These are phyloP conservation scores for Metacarcinus magister DNA, from an alignment of 2,888 invertebrate genomes.

Conservation along the genomic window DNA sequence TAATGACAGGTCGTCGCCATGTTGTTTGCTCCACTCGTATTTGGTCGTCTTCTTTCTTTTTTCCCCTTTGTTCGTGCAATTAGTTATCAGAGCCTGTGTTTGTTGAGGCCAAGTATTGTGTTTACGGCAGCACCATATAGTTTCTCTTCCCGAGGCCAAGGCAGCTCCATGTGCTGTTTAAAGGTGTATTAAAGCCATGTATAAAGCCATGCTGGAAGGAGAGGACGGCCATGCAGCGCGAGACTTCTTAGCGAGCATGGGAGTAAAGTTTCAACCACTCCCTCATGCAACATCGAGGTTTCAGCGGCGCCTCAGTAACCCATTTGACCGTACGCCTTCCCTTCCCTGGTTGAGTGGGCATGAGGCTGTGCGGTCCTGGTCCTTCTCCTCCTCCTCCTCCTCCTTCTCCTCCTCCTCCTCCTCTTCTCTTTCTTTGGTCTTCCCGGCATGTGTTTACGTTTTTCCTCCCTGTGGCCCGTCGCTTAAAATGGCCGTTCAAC, in stretches of 20 bases:
- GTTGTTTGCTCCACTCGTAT: neutral
- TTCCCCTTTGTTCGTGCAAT: neutral
- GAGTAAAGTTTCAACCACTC: neutral
- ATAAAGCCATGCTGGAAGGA: neutral
- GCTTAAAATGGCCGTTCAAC: slow-evolving; percentile 7
- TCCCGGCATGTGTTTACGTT: neutral
- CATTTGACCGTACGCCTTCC: neutral
- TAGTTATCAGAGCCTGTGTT: slow-evolving; percentile 37
- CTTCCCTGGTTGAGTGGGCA: neutral
- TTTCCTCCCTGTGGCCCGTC: neutral
- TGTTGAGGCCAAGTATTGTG: neutral
- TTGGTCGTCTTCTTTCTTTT: neutral
- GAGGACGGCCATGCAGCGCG: neutral
- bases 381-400: neutral
- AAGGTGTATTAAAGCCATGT: neutral
- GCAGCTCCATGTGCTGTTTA: neutral
- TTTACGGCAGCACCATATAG: slow-evolving; percentile 40
- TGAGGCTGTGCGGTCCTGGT: neutral
- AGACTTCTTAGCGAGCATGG: neutral
- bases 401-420: neutral
- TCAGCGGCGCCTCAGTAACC: slow-evolving; percentile 2
- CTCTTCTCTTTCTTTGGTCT: neutral
- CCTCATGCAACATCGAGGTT: neutral
- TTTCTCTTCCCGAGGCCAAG: neutral
- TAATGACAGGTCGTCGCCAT: slow-evolving; percentile 43